These are phyloP conservation scores for Pedicia rivosa DNA, from an alignment of 2,888 invertebrate genomes.

Conservation along the genomic window DNA sequence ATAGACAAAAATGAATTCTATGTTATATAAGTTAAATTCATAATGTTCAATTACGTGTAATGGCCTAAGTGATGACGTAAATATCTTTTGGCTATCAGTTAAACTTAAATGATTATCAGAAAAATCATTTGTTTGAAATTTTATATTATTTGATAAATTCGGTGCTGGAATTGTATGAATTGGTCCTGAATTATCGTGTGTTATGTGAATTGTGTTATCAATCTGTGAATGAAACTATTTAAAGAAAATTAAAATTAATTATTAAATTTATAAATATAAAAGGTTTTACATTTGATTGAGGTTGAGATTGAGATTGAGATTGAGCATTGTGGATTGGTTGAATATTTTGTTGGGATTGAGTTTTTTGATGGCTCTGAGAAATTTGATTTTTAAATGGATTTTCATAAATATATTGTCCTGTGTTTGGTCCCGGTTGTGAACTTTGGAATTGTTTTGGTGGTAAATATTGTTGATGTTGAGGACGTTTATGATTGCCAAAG, in stretches of 20 bases:
- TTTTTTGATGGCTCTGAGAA: conserved; percentile 21
- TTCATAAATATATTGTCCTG: conserved; percentile 21
- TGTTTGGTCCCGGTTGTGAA: conserved; percentile 17
- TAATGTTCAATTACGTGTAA: too few species aligned
- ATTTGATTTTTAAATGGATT: conserved; percentile 21
- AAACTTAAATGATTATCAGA: conserved; percentile 20
- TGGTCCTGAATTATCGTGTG: conserved; percentile 78
- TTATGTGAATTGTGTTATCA: conserved; percentile 40
- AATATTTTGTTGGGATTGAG: conserved; percentile 19
- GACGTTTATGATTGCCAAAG: background rate
- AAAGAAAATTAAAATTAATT: conserved; percentile 8
- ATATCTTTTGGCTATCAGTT: conserved; percentile 2
- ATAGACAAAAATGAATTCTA: background rate
- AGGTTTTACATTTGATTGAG: too few species aligned
- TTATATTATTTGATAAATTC: conserved; percentile 34
- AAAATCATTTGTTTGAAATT: background rate
- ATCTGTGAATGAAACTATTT: too few species aligned
- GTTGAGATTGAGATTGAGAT: background rate
- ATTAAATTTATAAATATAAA: too few species aligned
- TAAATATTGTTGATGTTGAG: background rate
- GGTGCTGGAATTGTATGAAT: conserved; percentile 80
- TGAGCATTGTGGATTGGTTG: background rate
- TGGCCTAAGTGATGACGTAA: too few species aligned
- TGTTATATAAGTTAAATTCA: too few species aligned
- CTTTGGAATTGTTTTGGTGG: conserved; percentile 5